Evolutionary conservation across 2,113 vertebrate species (phyloP), one percentile per base, ranked within the genome.

Genomic region (Antennarius striatus): DNA sequence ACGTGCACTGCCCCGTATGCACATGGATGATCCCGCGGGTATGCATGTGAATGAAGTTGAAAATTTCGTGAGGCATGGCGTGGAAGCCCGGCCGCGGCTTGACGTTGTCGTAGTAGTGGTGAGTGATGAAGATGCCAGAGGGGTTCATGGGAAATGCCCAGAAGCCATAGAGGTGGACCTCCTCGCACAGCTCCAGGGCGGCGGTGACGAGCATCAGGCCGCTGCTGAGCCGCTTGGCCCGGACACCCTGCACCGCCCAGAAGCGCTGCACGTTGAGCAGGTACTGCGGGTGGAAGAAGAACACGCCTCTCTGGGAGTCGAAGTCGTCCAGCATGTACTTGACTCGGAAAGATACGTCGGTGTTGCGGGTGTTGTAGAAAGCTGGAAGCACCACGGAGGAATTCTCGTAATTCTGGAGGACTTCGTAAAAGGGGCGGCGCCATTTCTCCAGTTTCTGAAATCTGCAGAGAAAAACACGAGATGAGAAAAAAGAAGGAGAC

Each of bases 111-210:
- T 99, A 99, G 89, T 99, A 99, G 75, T 99, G 97, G 75, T 99
- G 98, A 9, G 95, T 98, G 84, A 98, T 95, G 87, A 94, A 96
- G 85, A 95, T 92, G 61, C 98, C 96, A 0, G 95, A 93, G 70
- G 96, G 96, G 91, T 96, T 96, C 96, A 98, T 97, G 83, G 96
- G 95, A 73, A 99, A 99, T 0, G 95, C 95, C 98, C 98, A 99
- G 88, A 99, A 99, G 49, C 98, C 98, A 0, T 98, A 99, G 66
- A 99, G 95, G 88, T 98, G 96, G 57, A 99, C 98, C 83, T 99
- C 96, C 73, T 98, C 91, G 0, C 98, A 99, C 75, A 99, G 92
- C 88, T 99, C 98, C 51, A 99, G 85, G 56, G 98, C 98, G 0
- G 97, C 96, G 0, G 97, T 98, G 68, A 93, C 97, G 14, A 99